Percentiles rank a stretch among this genome's conserved stretches.
Conservation (phyloP, 2,888 invertebrate species). For the Uropetala carovei region DNA sequence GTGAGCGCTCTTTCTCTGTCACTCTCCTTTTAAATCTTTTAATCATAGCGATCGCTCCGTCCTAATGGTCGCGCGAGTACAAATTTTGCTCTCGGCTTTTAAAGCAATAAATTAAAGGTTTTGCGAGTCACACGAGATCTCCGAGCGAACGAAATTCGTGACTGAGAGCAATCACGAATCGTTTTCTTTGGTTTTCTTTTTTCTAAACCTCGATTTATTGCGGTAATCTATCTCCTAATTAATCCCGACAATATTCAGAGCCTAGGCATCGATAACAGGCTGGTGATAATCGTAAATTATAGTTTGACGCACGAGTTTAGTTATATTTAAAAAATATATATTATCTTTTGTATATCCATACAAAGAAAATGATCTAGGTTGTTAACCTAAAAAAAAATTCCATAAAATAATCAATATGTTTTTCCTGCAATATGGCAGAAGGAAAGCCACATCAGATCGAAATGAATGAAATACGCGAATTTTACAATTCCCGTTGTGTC, state of each 20-base stretch:
- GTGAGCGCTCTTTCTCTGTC: background rate
- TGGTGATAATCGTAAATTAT: constrained; percentile 16
- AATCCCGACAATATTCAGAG: background rate
- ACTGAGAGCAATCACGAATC: constrained; percentile 22
- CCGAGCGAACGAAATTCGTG: constrained; percentile 17
- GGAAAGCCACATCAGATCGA: no score
- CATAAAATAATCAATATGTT: no score
- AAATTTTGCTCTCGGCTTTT: background rate
- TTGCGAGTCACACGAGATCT: background rate
- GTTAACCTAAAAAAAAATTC: no score
- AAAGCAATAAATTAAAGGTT: constrained; percentile 32
- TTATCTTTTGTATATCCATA: no score
- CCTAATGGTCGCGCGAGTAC: background rate
- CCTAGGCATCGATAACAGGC: background rate
- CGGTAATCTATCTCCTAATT: constrained; percentile 37
- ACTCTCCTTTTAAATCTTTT: background rate
- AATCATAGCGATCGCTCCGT: background rate
- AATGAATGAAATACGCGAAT: no score
- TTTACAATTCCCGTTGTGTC: no score
- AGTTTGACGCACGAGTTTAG: background rate
- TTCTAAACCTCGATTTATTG: constrained; percentile 34
- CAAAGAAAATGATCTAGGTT: no score
- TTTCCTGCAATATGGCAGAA: no score
- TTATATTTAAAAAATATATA: no score
- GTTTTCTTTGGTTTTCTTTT: background rate